Base-by-base conservation (phyloP, 2,797 vertebrate genomes). In the Picus viridis region DNA sequence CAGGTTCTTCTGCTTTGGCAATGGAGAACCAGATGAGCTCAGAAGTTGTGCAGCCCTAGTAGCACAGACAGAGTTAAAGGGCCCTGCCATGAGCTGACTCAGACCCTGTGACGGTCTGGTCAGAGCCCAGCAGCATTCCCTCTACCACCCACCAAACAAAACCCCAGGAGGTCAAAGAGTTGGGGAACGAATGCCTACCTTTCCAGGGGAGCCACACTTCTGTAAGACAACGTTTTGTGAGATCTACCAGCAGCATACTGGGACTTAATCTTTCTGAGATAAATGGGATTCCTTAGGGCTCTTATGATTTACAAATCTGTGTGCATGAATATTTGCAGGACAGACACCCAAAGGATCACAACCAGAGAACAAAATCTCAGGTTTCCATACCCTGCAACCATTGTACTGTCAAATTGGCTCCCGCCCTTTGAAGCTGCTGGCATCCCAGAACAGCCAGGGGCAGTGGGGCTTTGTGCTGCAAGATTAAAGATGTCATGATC, bases 221-320 rank as follows among this genome's bases (percentile, higher is more conserved):
- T 12, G 7, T 39, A 13, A 1, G 2, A 19, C 1, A 2, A n/a
- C 2, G 0, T 49, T 86, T 74, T 68, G 23, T 2, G 4, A 74
- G 45, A 65, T 12, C 10, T 49, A 53, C 24, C 56, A 54, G 56
- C 59, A n/a, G 43, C 49, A 59, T 49, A 4, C 12, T 30, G 63
- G 11, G 57, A 49, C 77, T 83, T 53, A 83, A 45, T 39, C 19
- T 91, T 83, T 23, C 39, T 13, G 62, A 58, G 27, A 67, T 27
- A 78, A 83, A 74, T 15, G 43, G 24, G n/a, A 61, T 85, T 75
- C 69, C 2, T 1, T 26, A n/a, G 34, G 61, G 34, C 14, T 57
- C 14, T 62, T 85, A 17, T 20, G 5, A 80, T 89, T 89, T 85
- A 87, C 83, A 92, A 91, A 90, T 87, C 41, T 49, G 16, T 30